Base-by-base conservation (phyloP, 2,888 invertebrate species). In the Temnothorax unifasciatus region DNA sequence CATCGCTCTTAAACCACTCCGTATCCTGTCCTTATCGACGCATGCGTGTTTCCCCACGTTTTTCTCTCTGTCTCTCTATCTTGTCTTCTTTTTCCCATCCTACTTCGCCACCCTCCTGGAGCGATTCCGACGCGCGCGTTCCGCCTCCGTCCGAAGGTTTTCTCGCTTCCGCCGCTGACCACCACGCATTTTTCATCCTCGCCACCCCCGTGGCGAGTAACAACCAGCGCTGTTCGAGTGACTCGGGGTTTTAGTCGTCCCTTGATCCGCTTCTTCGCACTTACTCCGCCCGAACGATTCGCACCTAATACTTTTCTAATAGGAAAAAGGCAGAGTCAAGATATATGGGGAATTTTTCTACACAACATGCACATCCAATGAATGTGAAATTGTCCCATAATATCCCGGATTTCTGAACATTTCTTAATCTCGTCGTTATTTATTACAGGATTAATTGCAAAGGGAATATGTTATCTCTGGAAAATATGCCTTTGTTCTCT, bases 1-100 rank as follows among this genome's bases (percentile, higher is more conserved):
- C 86, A 88, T 88, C 90, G 86, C 88, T 83, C 88, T 90, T 90
- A 87, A 87, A 87, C 86, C 85, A 84, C 87, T 84, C 82, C 69
- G 85, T 87, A 86, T 90, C 88, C 87, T 86, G 87, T 86, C 82
- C 85, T 85, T 87, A 85, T 86, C 89, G 86, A 82, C 47, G 83
- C 88, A 85, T 83, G 81, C 79, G 84, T 75, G 18, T n/a, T 83
- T 38, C 47, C 11, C 50, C 41, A 18, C 64, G 50, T 71, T 34
- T 64, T 44, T 61, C 34, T 76, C 52, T 83, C 81, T 54, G 21
- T 66, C 34, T 63, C 34, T 64, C 25, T 59, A 38, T 54, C 52
- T 29, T n/a, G 18, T 50, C 57, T 59, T 77, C 54, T 71, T 54
- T 25, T 13, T n/a, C 25, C 68, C 21, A 71, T n/a, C 34, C 47